Evolutionary conservation across 1,140 invertebrate genomes (phyloP), one percentile per base, ranked within the genome.

Genomic region (Drosophila ironensis): DNA sequence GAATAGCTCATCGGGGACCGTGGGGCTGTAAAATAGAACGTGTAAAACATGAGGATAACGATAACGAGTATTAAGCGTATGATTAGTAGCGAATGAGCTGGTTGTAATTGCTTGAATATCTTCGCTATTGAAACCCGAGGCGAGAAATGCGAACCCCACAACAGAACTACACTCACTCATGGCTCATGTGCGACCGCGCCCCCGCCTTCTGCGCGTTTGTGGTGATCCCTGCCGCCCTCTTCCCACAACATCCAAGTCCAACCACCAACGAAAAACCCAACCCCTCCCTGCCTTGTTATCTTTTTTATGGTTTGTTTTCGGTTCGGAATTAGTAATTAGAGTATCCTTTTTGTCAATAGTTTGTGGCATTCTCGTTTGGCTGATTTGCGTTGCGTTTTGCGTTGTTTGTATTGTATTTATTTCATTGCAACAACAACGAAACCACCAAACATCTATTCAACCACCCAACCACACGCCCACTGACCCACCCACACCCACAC

Each of bases 331-430:
- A 20, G 12, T 37, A 20, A 16, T 7, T 51, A 22, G 48, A 70
- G 51, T 72, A 66, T 38, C 61, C 46, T 50, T 67, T 57, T 33
- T 20, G 48, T 22, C 20, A 19, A 20, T n/a, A 8, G 41, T 53
- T 44, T 14, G 3, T 72, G 51, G 35, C 46, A 24, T 50, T 67
- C 47, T 46, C 25, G 40, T 46, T 71, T 24, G n/a, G 47, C 48
- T 47, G 66, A 51, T 33, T 66, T 37, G 12, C 5, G 44, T 42
- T 44, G 28, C 20, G 41, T 44, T 54, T 67, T 48, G 22, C 53
- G 45, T 27, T 68, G 48, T 59, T 54, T 53, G 45, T 60, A 22
- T 59, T 56, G 42, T 47, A 27, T 44, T 63, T 33, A 52, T 72
- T 42, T 59, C 24, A 54, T 45, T 68, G 64, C 64, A 27, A 3